Conservation (phyloP, 2,888 invertebrate species). For the Pheosia gnoma region DNA sequence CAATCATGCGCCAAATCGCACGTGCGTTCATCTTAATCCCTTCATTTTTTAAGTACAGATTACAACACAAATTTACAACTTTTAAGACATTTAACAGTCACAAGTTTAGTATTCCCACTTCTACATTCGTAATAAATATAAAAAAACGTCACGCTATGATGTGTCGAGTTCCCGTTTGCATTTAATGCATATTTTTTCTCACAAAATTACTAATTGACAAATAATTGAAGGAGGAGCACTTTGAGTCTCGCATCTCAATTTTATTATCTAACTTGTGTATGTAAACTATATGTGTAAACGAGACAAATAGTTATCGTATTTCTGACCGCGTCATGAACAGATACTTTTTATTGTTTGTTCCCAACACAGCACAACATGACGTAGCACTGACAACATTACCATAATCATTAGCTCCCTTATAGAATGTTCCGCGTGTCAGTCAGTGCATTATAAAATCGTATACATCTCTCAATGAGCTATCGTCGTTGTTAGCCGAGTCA, state of each 20-base stretch:
- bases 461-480: background rate
- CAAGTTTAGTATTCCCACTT: conserved; percentile 17
- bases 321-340: too few relatives aligned
- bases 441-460: background rate
- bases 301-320: background rate
- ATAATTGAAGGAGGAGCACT: background rate
- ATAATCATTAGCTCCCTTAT: background rate
- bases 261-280: background rate
- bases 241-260: background rate
- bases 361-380: background rate
- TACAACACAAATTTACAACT: conserved; percentile 51
- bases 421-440: background rate
- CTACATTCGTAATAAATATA: conserved; percentile 35
- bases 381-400: too few relatives aligned
- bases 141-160: conserved; percentile 26
- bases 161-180: conserved; percentile 31
- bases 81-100: conserved; percentile 41
- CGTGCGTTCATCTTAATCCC: conserved; percentile 15
- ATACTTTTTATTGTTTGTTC: background rate
- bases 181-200: conserved; percentile 29
- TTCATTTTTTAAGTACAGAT: conserved; percentile 49
- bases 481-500: background rate
- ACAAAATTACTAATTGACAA: conserved; percentile 7
- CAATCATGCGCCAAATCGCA: conserved; percentile 22
- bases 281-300: background rate